Evolutionary conservation across 2,888 invertebrate species (phyloP), one percentile per base, ranked within the genome.

Genomic region (Mongoloraphidia duomilia): DNA sequence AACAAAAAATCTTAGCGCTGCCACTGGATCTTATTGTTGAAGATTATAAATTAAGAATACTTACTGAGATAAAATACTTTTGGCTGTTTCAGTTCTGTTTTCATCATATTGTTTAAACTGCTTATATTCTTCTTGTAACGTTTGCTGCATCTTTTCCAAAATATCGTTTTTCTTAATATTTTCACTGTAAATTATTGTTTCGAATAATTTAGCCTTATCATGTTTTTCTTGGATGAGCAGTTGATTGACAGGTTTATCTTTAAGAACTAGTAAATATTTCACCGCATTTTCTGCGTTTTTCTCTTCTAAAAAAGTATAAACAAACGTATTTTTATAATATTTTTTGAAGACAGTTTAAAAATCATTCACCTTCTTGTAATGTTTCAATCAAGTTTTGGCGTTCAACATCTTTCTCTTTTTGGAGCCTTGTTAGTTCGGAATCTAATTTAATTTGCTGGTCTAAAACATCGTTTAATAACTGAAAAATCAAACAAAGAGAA

Each of bases 111-210:
- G 69, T 59, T 75, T 74, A 54, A 84, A 77, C 53, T 76, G 73
- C 36, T 71, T 65, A 52, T 75, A 74, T 63, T 85, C 83, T 62
- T 83, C 79, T 54, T 77, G 75, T 41, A 86, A 66, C 38, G 84
- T 66, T 58, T 73, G 71, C 61, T 82, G 76, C 84, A 86, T 86
- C 43, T 80, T 80, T 59, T 71, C 75, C 43, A 85, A 68, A 47
- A 84, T 77, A 64, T 85, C 83, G 59, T 75, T 82, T 55, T 75
- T 74, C 35, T 84, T 65, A 59, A 70, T 71, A 59, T 74, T 74
- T 65, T 75, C 73, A 59, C 75, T 73, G 61, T 72, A 72, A 49
- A 69, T 62, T 13, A 74, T 74, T 50, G 78, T 76, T 52, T 78
- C 77, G 41, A 84, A 64, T 44, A 84, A 60, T 50, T 74, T 70